Percentiles rank a stretch among this genome's conserved stretches.
phyloP scores from a whole-genome alignment of 2,888 invertebrate species.

The Prosopocoilus inquinatus region DNA sequence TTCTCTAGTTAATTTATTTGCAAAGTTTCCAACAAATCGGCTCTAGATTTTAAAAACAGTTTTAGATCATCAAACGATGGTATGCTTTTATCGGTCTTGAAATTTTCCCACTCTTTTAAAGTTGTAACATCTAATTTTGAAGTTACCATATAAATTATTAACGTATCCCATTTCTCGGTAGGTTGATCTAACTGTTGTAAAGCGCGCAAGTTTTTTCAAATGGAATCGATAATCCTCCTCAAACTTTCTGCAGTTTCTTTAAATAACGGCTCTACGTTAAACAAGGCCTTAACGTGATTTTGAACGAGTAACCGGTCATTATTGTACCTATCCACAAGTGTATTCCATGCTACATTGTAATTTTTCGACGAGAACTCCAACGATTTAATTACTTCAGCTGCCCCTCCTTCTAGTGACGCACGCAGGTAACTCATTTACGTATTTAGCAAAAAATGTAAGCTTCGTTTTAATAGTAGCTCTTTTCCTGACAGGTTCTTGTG shows the following conservation, averaged over 20 bases:
- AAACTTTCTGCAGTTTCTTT: constrained; percentile 5
- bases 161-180: constrained; percentile 10
- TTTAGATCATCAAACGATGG: too few relatives aligned
- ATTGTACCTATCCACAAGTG: not conserved
- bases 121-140: constrained; percentile 8
- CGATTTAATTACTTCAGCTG: not conserved
- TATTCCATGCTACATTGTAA: not conserved
- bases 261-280: constrained; percentile 10
- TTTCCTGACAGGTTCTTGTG: too few relatives aligned
- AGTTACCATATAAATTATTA: constrained; percentile 8
- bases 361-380: too few relatives aligned
- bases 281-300: constrained; percentile 21
- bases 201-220: constrained; percentile 11
- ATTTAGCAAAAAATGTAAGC: too few relatives aligned
- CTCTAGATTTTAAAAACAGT: not conserved
- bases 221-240: constrained; percentile 5
- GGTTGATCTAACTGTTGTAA: constrained; percentile 7
- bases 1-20: too few relatives aligned
- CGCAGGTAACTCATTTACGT: not conserved
- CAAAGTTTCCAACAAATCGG: constrained; percentile 7
- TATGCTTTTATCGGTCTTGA: too few relatives aligned
- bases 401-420: not conserved
- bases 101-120: not conserved
- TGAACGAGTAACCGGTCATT: constrained; percentile 2
- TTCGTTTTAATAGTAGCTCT: too few relatives aligned